phyloP scores from a whole-genome alignment of 2,113 vertebrate genomes.

The Symphodus melops region DNA sequence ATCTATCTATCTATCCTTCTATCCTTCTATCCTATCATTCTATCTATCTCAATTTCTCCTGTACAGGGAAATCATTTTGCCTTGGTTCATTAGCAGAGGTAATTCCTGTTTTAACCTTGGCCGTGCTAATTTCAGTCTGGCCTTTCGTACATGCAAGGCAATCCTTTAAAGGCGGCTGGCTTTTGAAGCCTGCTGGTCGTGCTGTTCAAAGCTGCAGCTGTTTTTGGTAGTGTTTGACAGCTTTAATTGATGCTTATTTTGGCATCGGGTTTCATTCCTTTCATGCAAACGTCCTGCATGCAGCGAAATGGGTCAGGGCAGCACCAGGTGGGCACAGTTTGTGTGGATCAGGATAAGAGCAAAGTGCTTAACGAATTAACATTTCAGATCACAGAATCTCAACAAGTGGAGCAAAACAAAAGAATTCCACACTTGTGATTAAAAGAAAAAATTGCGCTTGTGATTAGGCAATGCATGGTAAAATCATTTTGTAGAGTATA shows the following conservation, averaged over 20 bases:
- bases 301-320: conserved; percentile 84
- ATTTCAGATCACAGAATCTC: conserved; percentile 75
- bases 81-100: conserved; percentile 66
- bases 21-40: too few species aligned
- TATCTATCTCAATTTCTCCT: not conserved
- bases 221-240: conserved; percentile 87
- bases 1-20: too few species aligned
- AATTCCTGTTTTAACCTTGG: conserved; percentile 70
- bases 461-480: conserved; percentile 55
- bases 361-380: conserved; percentile 81
- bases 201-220: conserved; percentile 88
- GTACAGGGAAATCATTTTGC: conserved; percentile 42
- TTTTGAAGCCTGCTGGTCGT: conserved; percentile 86
- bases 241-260: conserved; percentile 89
- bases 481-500: conserved; percentile 24
- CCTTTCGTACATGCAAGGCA: conserved; percentile 78
- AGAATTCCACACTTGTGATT: conserved; percentile 53
- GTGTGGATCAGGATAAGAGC: conserved; percentile 75
- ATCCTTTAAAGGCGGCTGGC: conserved; percentile 78
- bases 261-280: conserved; percentile 84
- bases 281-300: conserved; percentile 85
- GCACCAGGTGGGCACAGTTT: conserved; percentile 75
- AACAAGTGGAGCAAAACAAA: conserved; percentile 59
- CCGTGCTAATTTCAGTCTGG: conserved; percentile 81
- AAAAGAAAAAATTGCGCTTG: conserved; percentile 41